Conservation (phyloP, 2,113 vertebrate genomes). For the Chaetura pelagica region DNA sequence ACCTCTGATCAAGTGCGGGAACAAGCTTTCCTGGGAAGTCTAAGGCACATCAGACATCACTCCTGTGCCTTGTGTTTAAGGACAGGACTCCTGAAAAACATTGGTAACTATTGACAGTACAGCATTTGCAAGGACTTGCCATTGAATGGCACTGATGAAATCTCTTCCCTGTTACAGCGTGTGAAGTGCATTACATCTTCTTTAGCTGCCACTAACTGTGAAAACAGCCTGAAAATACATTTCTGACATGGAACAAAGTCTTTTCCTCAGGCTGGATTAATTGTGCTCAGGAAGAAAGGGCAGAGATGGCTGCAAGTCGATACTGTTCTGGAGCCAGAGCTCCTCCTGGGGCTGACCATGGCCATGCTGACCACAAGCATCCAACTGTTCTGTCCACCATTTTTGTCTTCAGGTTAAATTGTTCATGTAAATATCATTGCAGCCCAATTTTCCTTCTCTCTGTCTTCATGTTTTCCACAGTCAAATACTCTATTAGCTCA, state of each 20-base stretch:
- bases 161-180: neutral
- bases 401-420: neutral
- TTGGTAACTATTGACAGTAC: neutral
- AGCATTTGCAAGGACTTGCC: neutral
- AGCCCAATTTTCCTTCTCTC: neutral
- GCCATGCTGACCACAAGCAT: neutral
- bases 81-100: neutral
- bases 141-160: neutral
- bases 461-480: neutral
- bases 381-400: neutral
- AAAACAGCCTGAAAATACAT: neutral
- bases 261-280: neutral
- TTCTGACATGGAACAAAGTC: neutral
- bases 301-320: neutral
- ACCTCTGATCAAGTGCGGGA: neutral
- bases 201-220: neutral
- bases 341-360: neutral
- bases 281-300: neutral
- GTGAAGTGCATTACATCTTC: neutral
- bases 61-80: neutral
- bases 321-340: neutral
- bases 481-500: neutral
- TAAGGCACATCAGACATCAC: neutral
- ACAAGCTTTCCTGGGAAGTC: neutral
- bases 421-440: neutral